These are phyloP conservation scores for Telmatochromis sp. DNA, from an alignment of 2,113 vertebrate genomes.

Conservation along the genomic window DNA sequence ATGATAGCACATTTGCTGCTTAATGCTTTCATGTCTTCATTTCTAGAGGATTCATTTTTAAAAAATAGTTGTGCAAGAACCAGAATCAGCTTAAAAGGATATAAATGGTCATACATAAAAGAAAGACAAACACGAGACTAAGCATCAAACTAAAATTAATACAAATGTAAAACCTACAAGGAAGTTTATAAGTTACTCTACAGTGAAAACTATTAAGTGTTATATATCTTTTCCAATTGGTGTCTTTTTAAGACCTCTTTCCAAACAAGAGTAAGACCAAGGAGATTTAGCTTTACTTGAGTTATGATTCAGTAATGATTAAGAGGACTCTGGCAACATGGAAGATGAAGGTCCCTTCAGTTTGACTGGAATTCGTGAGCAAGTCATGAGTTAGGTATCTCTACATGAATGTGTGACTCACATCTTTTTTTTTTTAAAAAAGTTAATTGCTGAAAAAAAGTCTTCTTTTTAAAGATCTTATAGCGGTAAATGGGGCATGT, in stretches of 20 bases:
- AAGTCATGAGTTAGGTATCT: neutral
- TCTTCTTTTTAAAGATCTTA: neutral
- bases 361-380: neutral
- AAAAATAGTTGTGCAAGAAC: neutral
- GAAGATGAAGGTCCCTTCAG: too few species aligned
- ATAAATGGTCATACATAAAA: neutral
- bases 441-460: neutral
- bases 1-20: neutral
- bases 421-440: neutral
- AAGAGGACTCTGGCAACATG: neutral
- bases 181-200: neutral
- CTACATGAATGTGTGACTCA: neutral
- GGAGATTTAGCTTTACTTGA: neutral
- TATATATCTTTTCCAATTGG: neutral
- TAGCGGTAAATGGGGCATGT: neutral
- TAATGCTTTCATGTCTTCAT: neutral
- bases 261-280: neutral
- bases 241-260: neutral
- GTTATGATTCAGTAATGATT: neutral
- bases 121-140: neutral
- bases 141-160: neutral
- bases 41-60: fast-evolving
- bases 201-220: neutral
- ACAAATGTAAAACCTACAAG: neutral
- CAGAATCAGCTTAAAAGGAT: neutral